phyloP scores from a whole-genome alignment of 2,888 invertebrate species.

The Macaria notata region DNA sequence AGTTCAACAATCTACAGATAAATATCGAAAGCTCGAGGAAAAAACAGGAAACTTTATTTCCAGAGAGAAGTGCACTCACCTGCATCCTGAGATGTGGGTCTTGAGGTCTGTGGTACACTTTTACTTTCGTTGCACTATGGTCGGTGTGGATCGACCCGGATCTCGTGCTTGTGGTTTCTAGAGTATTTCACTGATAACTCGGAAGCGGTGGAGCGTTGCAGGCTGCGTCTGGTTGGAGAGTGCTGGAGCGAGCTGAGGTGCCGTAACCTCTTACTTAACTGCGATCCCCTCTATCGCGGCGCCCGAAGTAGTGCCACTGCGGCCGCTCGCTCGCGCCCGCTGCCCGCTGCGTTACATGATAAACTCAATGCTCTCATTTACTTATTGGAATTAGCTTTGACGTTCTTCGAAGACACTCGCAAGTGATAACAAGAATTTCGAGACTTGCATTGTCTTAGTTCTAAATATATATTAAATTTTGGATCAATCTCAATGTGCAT shows the following conservation, averaged over 20 bases:
- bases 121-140: conserved; percentile 58
- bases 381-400: no score
- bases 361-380: conserved; percentile 23
- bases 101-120: conserved; percentile 53
- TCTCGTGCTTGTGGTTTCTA: conserved; percentile 55
- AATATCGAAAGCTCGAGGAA: conserved; percentile 40
- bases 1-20: conserved; percentile 43
- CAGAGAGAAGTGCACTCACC: conserved; percentile 61
- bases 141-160: conserved; percentile 57
- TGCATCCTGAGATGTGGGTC: conserved; percentile 54
- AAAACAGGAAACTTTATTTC: conserved; percentile 39
- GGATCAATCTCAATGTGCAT: no score
- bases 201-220: conserved; percentile 54
- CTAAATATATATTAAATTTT: no score
- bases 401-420: no score
- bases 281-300: conserved; percentile 48
- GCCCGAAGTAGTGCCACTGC: conserved; percentile 33
- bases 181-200: conserved; percentile 48
- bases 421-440: no score
- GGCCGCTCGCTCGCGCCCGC: conserved; percentile 11
- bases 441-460: no score
- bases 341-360: conserved; percentile 44
- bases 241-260: conserved; percentile 57
- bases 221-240: conserved; percentile 60
- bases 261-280: conserved; percentile 79